A percentile compares a stretch with the other conserved stretches of the same genome.
Conservation (phyloP, 2,888 invertebrate species). For the Agrochola lota region DNA sequence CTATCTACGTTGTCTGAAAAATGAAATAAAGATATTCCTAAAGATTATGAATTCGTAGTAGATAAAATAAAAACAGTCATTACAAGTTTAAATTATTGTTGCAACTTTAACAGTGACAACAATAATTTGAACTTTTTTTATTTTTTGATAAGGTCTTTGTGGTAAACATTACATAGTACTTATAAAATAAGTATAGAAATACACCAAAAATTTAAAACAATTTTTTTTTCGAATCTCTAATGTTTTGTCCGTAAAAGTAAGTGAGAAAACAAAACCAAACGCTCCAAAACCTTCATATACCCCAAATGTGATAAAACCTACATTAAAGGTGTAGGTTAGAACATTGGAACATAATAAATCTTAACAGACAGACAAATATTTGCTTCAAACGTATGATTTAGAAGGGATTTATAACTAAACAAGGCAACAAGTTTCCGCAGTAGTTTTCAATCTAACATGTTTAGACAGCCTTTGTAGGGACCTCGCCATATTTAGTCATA, state of each 20-base stretch:
- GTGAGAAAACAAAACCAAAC: neutral
- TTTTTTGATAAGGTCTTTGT: neutral
- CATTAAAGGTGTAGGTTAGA: neutral
- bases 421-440: constrained; percentile 36
- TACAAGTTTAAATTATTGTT: neutral
- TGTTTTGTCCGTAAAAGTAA: neutral
- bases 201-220: neutral
- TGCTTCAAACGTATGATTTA: constrained; percentile 25
- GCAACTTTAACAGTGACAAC: neutral
- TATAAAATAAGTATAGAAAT: no score
- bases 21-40: constrained; percentile 5
- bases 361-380: constrained; percentile 2
- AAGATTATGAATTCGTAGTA: neutral
- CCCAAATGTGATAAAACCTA: no score
- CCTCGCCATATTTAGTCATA: constrained; percentile 55
- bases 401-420: constrained; percentile 31
- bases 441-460: constrained; percentile 50
- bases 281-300: neutral
- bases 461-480: constrained; percentile 37
- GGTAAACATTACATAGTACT: neutral
- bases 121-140: neutral
- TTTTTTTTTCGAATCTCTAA: neutral
- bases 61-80: constrained; percentile 8
- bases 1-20: constrained; percentile 31
- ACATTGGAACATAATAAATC: neutral